Percentiles rank a stretch among this genome's conserved stretches.
These are phyloP conservation scores for Odontamblyopus lacepedii DNA, from an alignment of 2,797 vertebrate genomes.

Conservation along the genomic window DNA sequence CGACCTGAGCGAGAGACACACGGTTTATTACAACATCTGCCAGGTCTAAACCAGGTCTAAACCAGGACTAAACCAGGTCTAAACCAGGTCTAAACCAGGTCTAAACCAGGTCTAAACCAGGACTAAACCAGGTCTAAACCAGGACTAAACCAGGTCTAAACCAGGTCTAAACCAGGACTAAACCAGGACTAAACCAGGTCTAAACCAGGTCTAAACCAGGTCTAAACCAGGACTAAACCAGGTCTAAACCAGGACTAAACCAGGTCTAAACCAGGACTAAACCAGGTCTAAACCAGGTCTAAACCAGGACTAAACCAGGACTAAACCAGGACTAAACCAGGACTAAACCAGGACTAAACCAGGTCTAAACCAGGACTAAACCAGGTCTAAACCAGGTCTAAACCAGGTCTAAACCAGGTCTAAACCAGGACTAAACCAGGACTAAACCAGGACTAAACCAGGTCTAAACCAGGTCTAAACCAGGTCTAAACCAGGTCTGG, in stretches of 20 bases:
- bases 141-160: conserved; percentile 74
- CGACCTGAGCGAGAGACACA: conserved; percentile 65
- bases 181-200: conserved; percentile 26
- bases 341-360: background rate
- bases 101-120: conserved; percentile 49
- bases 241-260: too few relatives aligned
- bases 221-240: conserved; percentile 48
- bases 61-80: background rate
- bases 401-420: conserved; percentile 75
- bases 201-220: too few relatives aligned
- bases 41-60: conserved; percentile 75
- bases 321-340: background rate
- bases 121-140: conserved; percentile 63
- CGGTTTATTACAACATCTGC: conserved; percentile 85
- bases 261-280: conserved; percentile 56
- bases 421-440: too few relatives aligned
- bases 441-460: background rate
- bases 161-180: conserved; percentile 44
- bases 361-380: conserved; percentile 75
- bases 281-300: conserved; percentile 71
- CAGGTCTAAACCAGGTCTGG: background rate
- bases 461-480: background rate
- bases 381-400: too few relatives aligned
- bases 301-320: conserved; percentile 27
- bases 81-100: background rate